phyloP scores from a whole-genome alignment of 2,888 invertebrate species.

The Drosophila prostipennis region DNA sequence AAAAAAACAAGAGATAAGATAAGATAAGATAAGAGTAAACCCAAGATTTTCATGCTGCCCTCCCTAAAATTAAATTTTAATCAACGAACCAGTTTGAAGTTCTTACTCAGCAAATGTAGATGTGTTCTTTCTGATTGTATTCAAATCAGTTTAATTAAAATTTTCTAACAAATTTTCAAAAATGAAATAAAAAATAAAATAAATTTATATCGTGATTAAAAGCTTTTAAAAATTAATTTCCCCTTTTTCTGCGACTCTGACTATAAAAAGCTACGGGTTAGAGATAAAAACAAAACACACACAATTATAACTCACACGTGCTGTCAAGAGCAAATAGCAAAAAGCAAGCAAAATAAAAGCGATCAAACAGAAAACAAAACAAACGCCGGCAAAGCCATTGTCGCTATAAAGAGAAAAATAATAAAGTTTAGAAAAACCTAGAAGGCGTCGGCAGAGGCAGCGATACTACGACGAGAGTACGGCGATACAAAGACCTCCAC shows the following conservation, averaged over 20 bases:
- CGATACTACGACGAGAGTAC: neutral
- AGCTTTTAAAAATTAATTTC: neutral
- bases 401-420: constrained; percentile 5
- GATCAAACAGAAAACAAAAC: constrained; percentile 23
- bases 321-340: constrained; percentile 13
- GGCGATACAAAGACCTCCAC: constrained; percentile 10
- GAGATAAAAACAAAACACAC: too few relatives aligned
- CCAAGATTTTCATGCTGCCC: too few relatives aligned
- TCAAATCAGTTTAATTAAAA: too few relatives aligned
- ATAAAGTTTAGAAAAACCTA: constrained; percentile 1
- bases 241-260: constrained; percentile 1
- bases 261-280: neutral
- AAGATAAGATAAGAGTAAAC: too few relatives aligned
- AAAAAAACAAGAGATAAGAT: too few relatives aligned
- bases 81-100: too few relatives aligned
- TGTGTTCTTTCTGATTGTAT: too few relatives aligned
- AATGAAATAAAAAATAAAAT: too few relatives aligned
- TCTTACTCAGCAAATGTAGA: too few relatives aligned
- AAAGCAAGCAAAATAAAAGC: constrained; percentile 14
- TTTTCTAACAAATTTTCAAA: too few relatives aligned
- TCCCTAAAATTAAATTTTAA: too few relatives aligned
- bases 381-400: constrained; percentile 27
- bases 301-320: constrained; percentile 15
- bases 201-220: too few relatives aligned
- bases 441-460: neutral